These are phyloP conservation scores for Stenolophus ochropezus DNA, from an alignment of 2,888 invertebrate genomes.

Conservation along the genomic window DNA sequence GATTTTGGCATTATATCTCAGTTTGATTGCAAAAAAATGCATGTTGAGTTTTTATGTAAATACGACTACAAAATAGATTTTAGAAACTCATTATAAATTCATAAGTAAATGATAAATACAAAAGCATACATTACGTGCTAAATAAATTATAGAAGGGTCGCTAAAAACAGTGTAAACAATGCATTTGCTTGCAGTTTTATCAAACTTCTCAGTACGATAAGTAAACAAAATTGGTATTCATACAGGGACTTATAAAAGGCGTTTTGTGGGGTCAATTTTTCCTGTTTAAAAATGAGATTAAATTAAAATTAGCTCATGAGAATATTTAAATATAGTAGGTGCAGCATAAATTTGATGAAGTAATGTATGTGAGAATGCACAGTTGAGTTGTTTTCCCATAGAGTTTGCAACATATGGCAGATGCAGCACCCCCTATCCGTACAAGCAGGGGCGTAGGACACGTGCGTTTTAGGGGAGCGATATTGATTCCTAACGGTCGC, in stretches of 20 bases:
- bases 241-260: neutral
- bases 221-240: slow-evolving; percentile 8
- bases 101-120: neutral
- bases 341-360: slow-evolving; percentile 53
- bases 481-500: slow-evolving; percentile 57
- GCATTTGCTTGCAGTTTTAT: slow-evolving; percentile 31
- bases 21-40: too few relatives aligned
- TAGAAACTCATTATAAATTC: neutral
- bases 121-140: neutral
- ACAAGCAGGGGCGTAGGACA: slow-evolving; percentile 45
- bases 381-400: slow-evolving; percentile 31
- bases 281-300: neutral
- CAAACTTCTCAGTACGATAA: slow-evolving; percentile 7
- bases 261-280: slow-evolving; percentile 22
- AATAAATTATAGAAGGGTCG: neutral
- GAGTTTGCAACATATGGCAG: slow-evolving; percentile 34
- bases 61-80: too few relatives aligned
- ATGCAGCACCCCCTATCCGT: neutral
- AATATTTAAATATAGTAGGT: slow-evolving; percentile 28
- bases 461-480: slow-evolving; percentile 34
- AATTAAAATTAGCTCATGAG: slow-evolving; percentile 7
- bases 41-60: too few relatives aligned
- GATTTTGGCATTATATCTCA: too few relatives aligned
- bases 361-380: slow-evolving; percentile 40
- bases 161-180: slow-evolving; percentile 16